Conservation (phyloP, 2,888 invertebrate species). For the Lycophotia porphyrea region DNA sequence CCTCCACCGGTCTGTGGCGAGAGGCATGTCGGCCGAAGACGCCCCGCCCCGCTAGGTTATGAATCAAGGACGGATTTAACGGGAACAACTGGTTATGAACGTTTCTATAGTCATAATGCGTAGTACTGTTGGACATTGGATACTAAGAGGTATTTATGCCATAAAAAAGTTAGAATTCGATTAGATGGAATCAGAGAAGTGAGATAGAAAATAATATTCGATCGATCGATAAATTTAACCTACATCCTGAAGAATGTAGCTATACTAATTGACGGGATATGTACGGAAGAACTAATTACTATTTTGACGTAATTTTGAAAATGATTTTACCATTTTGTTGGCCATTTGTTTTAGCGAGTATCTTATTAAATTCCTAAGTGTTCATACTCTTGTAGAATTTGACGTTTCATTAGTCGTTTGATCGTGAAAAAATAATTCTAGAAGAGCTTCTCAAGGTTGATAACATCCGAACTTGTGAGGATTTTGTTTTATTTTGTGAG, state of each 20-base stretch:
- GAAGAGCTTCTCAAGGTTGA: neutral
- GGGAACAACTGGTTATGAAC: conserved; percentile 50
- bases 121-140: conserved; percentile 1
- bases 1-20: conserved; percentile 67
- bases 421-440: neutral
- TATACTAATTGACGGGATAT: neutral
- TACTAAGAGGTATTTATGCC: neutral
- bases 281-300: neutral
- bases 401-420: neutral
- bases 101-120: neutral
- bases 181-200: neutral
- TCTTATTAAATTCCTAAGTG: neutral
- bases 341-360: neutral
- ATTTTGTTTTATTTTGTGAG: neutral
- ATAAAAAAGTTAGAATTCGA: neutral
- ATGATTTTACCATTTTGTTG: too few relatives aligned
- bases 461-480: neutral
- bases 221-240: neutral
- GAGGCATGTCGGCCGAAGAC: conserved; percentile 79
- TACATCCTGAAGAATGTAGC: neutral
- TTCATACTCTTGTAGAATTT: conserved; percentile 5
- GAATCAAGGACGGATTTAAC: conserved; percentile 76
- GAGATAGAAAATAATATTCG: neutral
- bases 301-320: neutral
- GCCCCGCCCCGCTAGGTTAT: conserved; percentile 74